phyloP scores from a whole-genome alignment of 1,140 invertebrate species.

The Drosophila ogumai region DNA sequence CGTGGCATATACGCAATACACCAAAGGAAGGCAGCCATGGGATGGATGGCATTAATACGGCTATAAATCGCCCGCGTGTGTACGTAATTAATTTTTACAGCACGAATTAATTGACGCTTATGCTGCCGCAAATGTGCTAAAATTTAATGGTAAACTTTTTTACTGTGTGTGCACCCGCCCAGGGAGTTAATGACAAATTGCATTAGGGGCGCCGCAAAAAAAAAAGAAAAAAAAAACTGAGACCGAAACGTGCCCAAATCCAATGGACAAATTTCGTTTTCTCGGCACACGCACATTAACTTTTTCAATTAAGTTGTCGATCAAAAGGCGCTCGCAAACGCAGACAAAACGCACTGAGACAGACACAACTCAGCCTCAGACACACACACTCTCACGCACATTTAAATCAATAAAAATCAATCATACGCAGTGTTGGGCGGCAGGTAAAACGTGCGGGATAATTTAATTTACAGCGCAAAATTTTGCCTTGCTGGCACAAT shows the following conservation, averaged over 20 bases:
- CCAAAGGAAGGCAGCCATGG: not conserved
- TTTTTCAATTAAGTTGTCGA: conserved; percentile 80
- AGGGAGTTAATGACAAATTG: conserved; percentile 58
- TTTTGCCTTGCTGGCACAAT: conserved; percentile 39
- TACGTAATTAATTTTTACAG: conserved; percentile 78
- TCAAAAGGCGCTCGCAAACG: conserved; percentile 46
- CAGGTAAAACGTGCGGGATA: conserved; percentile 67
- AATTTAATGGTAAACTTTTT: conserved; percentile 71
- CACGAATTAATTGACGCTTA: conserved; percentile 69
- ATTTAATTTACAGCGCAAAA: conserved; percentile 68
- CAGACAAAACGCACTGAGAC: conserved; percentile 10
- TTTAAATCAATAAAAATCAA: conserved; percentile 80
- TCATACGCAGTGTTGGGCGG: conserved; percentile 59
- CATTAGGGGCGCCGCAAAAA: conserved; percentile 39
- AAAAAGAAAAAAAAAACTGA: conserved; percentile 7
- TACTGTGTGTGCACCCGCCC: conserved; percentile 38
- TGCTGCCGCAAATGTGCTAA: conserved; percentile 48
- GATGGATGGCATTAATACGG: conserved; percentile 47
- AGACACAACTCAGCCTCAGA: conserved; percentile 10
- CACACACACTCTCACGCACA: conserved; percentile 35
- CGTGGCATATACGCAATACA: conserved; percentile 62
- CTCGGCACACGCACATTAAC: conserved; percentile 63
- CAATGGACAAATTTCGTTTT: conserved; percentile 53
- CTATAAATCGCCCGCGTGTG: conserved; percentile 60
- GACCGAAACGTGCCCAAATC: conserved; percentile 35